These are phyloP conservation scores for Trachythela sp. DNA, from an alignment of 64 coral and sea anemone species.

Conservation along the genomic window DNA sequence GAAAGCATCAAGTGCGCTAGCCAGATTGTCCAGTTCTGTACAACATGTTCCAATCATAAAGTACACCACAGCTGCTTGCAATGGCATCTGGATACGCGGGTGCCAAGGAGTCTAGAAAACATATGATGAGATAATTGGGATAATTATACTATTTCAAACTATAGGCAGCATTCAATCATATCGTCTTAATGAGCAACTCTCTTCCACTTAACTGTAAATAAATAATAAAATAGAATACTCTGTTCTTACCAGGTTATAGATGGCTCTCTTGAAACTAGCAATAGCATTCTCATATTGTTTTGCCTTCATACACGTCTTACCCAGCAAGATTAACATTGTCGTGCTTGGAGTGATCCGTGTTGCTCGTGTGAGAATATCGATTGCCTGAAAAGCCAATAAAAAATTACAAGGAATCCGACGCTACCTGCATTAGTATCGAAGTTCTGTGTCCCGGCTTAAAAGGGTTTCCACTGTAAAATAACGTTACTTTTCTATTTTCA, in stretches of 20 bases:
- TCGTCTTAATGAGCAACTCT: no score
- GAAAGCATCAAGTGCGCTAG: slow-evolving; percentile 66
- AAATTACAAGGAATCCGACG: no score
- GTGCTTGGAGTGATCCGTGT: slow-evolving; percentile 70
- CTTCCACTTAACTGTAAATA: neutral
- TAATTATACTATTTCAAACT: neutral
- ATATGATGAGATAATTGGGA: neutral
- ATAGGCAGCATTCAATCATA: no score
- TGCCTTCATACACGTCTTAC: slow-evolving; percentile 96
- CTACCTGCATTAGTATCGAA: no score
- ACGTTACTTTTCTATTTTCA: no score
- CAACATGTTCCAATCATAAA: slow-evolving; percentile 92
- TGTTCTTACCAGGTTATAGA: slow-evolving; percentile 68
- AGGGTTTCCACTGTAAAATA: no score
- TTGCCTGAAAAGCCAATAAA: slow-evolving; percentile 37
- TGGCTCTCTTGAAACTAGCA: slow-evolving; percentile 63
- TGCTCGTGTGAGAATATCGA: slow-evolving; percentile 72
- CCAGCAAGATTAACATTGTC: slow-evolving; percentile 68
- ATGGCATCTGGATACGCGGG: slow-evolving; percentile 61
- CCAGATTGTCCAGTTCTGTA: slow-evolving; percentile 47
- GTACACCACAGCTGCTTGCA: slow-evolving; percentile 75
- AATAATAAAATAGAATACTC: neutral
- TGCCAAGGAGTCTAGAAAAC: slow-evolving; percentile 78
- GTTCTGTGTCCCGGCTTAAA: no score
- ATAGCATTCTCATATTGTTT: slow-evolving; percentile 83